Evolutionary conservation across 2,888 invertebrate species (phyloP), one percentile per base, ranked within the genome.

Genomic region (Mesodorylaimus sp.): DNA sequence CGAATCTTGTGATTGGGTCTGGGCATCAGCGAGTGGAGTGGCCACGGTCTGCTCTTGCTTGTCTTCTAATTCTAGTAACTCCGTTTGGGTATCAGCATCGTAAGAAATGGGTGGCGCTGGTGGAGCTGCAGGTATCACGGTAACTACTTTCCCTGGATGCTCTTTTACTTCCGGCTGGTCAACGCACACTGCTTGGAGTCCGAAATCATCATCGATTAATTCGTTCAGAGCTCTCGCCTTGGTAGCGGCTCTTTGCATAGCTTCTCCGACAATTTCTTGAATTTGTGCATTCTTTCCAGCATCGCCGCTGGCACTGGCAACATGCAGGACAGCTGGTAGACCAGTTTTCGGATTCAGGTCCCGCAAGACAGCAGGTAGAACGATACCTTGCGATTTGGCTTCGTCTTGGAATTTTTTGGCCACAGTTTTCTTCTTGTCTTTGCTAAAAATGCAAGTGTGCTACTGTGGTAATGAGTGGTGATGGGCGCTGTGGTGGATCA

Each of bases 341-440:
- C 53, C 53, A n/a, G 39, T 49, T 3, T 45, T 24, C 2, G 37
- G 41, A 32, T 53, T 48, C 25, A 52, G 3, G 19, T 51, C 29
- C n/a, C 23, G 44, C 36, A 53, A 38, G 3, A 47, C 42, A 1
- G 46, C 36, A 10, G 52, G 52, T 26, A 64, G 52, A 44, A 63
- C 64, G 42, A 64, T 47, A 21, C 61, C 61, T 28, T 57, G 56
- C 42, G 59, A 61, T 50, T 61, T 62, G 21, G 65, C 64, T 48
- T 63, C 63, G 36, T 60, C 60, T 47, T 63, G 60, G 23, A 64
- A 60, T 51, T 60, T 49, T 10, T 52, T 38, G 41, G 50, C 38
- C 25, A 48, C 48, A 26, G 25, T 47, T 25, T 45, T 23, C 36
- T 46, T 51, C 25, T 50, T 52, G 26, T 43, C 44, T 27, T 44